Percentiles rank a stretch among this genome's conserved stretches.
Conservation (phyloP, 2,888 invertebrate species). For the Amblyteles armatorius region DNA sequence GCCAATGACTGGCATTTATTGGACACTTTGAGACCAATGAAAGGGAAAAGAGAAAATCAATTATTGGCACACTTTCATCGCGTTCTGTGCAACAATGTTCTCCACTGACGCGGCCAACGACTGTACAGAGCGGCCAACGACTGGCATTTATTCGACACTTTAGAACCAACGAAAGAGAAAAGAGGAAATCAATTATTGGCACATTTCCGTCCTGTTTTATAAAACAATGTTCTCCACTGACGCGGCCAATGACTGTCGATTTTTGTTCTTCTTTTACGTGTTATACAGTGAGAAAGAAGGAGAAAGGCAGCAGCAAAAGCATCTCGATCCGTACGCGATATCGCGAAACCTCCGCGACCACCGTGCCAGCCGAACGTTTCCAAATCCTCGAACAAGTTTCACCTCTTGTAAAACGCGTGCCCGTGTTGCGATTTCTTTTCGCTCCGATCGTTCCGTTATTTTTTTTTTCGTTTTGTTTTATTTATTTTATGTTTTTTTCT, state of each 20-base stretch:
- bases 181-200: neutral
- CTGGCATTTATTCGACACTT: too few relatives aligned
- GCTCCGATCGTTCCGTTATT: constrained; percentile 30
- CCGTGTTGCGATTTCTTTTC: constrained; percentile 64
- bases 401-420: constrained; percentile 65
- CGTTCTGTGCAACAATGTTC: neutral
- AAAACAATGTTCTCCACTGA: neutral
- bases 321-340: constrained; percentile 53
- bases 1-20: too few relatives aligned
- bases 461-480: constrained; percentile 22
- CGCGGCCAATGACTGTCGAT: constrained; percentile 19
- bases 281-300: constrained; percentile 13
- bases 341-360: constrained; percentile 63
- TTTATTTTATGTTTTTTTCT: neutral
- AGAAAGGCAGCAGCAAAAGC: constrained; percentile 50
- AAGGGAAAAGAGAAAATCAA: neutral
- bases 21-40: neutral
- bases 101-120: neutral
- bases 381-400: constrained; percentile 68
- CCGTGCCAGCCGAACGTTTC: constrained; percentile 65
- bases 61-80: neutral
- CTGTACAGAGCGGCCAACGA: neutral
- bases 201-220: neutral
- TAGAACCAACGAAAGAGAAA: neutral
- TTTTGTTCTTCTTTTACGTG: too few relatives aligned